These are phyloP conservation scores for Thamnophis elegans DNA, from an alignment of 2,797 vertebrate genomes.

Conservation along the genomic window DNA sequence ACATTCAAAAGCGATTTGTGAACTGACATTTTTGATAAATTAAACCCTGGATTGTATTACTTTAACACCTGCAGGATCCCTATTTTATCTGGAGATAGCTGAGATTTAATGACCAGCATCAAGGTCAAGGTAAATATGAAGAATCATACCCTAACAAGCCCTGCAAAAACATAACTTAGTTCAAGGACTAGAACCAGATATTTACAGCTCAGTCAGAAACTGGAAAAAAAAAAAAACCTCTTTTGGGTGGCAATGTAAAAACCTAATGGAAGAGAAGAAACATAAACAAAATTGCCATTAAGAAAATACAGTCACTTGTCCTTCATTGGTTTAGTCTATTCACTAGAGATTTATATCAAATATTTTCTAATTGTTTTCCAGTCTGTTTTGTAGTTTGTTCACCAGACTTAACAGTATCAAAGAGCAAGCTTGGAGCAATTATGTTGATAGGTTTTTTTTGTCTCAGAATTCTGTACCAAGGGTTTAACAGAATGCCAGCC, in stretches of 20 bases:
- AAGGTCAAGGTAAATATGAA: neutral
- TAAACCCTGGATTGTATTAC: neutral
- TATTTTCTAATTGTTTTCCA: neutral
- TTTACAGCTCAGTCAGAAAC: neutral
- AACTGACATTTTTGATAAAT: neutral
- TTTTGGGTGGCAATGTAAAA: neutral
- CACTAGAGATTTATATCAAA: neutral
- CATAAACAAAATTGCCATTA: neutral
- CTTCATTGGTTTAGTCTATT: neutral
- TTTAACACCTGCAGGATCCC: neutral
- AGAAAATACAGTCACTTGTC: neutral
- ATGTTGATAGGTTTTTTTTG: neutral
- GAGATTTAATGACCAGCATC: neutral
- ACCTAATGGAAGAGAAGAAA: neutral
- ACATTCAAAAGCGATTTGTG: neutral
- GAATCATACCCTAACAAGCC: neutral
- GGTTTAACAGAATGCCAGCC: neutral
- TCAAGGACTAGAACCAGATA: neutral
- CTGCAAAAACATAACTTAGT: neutral
- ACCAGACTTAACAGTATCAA: neutral
- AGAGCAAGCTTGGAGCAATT: neutral
- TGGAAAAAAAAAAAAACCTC: neutral
- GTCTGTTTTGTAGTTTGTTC: neutral
- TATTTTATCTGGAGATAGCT: neutral
- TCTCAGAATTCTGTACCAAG: neutral